Evolutionary conservation across 2,888 invertebrate genomes (phyloP), one percentile per base, ranked within the genome.

Genomic region (Noctua pronuba): DNA sequence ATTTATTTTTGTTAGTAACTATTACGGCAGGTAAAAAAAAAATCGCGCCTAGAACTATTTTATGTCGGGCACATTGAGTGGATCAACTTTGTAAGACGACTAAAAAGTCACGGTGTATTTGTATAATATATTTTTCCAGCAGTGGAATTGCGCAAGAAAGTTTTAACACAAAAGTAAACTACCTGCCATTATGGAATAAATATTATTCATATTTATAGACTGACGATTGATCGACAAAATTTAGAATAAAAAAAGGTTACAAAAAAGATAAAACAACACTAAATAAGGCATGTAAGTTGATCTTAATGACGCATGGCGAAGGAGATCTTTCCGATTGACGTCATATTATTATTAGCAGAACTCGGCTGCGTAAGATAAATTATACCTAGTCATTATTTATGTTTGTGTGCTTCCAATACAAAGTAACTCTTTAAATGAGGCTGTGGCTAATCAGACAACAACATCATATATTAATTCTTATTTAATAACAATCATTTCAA

Each of bases 291-390:
- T 55, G 10, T 31, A 38, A 69, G 24, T 35, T 46, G 62, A 62
- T 77, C 58, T 46, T 66, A 38, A 62, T 67, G 73, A 86, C 80
- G 84, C 64, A 73, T 46, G 66, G 10, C 38, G 5, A 44, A 73
- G 66, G 46, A 60, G 44, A 73, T 70, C 66, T 52, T 83, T 86
- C 73, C 64, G 75, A 60, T 79, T 86, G 84, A 84, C 84, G 84
- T 84, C 84, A 86, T 84, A 55, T 38, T 38, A 38, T 38, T 38
- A 38, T 64, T 46, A 75, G 46, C 62, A 58, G 55, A 83, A 62
- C 18, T 73, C 28, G 1, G 10, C 38, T 62, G 41, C 52, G 58
- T 68, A 58, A 21, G 41, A 24, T 69, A 64, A 58, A 84, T 79
- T 71, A 86, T 68, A n/a, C n/a, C n/a, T n/a, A 44, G 67, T 75